These are phyloP conservation scores for Megalurothrips usitatus DNA, from an alignment of 2,888 invertebrate genomes.

Conservation along the genomic window DNA sequence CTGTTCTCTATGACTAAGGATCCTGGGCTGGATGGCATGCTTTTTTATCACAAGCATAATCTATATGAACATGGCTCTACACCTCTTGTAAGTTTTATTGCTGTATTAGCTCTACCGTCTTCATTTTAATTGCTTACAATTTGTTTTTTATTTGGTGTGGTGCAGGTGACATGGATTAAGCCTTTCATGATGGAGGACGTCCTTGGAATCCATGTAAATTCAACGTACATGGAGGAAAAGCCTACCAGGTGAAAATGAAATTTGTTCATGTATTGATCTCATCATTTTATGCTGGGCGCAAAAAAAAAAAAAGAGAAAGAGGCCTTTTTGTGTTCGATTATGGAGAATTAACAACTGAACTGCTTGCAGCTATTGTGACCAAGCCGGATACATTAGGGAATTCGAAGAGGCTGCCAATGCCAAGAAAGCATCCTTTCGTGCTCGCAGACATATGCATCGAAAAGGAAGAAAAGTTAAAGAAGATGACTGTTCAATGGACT, in stretches of 20 bases:
- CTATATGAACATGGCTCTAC: constrained; percentile 75
- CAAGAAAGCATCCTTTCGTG: not conserved
- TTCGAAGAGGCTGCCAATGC: not conserved
- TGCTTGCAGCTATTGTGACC: not conserved
- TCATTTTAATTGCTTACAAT: not conserved
- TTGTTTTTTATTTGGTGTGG: not conserved
- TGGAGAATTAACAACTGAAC: not conserved
- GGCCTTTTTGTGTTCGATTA: not conserved
- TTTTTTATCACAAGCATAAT: constrained; percentile 84
- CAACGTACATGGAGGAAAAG: constrained; percentile 46
- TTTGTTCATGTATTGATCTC: not conserved
- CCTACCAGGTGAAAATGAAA: constrained; percentile 44
- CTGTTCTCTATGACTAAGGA: constrained; percentile 42
- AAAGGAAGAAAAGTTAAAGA: not conserved
- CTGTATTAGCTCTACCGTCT: not conserved
- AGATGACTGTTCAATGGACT: not conserved
- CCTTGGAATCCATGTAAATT: constrained; percentile 47
- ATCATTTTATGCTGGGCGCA: too few species aligned
- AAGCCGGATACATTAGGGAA: not conserved
- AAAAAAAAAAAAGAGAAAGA: not conserved
- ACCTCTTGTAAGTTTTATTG: constrained; percentile 69
- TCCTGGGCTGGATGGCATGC: constrained; percentile 71
- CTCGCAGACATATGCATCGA: not conserved
- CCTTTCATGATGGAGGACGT: constrained; percentile 83
- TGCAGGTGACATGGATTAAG: constrained; percentile 65